phyloP scores from a whole-genome alignment of 1,140 invertebrate species.

The Cyrtorhinus lividipennis region DNA sequence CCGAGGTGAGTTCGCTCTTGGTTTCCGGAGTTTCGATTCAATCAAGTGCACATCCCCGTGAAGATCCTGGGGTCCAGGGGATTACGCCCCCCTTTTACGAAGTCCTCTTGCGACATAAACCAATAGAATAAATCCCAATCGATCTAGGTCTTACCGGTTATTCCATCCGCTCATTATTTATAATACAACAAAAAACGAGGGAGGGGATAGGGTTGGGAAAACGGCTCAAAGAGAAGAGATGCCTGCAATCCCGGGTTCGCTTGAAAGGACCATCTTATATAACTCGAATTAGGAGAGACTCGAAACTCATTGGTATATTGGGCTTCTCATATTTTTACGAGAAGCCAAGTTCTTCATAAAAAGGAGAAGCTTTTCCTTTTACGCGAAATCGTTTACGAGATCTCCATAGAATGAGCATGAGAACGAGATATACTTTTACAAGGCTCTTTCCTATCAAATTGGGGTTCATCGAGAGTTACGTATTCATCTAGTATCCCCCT shows the following conservation, averaged over 20 bases:
- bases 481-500: too few relatives aligned
- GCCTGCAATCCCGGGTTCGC: background rate
- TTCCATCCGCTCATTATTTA: constrained; percentile 16
- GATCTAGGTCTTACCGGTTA: constrained; percentile 13
- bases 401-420: too few relatives aligned
- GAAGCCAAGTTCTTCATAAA: too few relatives aligned
- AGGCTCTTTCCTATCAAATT: too few relatives aligned
- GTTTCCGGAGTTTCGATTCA: constrained; percentile 2
- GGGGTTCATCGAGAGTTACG: too few relatives aligned
- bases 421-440: too few relatives aligned
- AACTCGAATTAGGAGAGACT: background rate
- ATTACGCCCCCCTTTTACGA: background rate
- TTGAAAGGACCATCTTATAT: background rate
- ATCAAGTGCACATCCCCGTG: constrained; percentile 16
- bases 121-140: constrained; percentile 16
- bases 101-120: constrained; percentile 7
- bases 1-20: background rate
- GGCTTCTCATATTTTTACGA: background rate
- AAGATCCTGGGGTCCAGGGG: constrained; percentile 4
- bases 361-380: too few relatives aligned
- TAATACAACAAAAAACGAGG: constrained; percentile 11
- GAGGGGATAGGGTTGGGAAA: background rate
- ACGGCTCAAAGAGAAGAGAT: constrained; percentile 1
- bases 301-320: background rate
- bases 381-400: too few relatives aligned